phyloP scores from a whole-genome alignment of 1,140 invertebrate species.

The Euwallacea fornicatus region DNA sequence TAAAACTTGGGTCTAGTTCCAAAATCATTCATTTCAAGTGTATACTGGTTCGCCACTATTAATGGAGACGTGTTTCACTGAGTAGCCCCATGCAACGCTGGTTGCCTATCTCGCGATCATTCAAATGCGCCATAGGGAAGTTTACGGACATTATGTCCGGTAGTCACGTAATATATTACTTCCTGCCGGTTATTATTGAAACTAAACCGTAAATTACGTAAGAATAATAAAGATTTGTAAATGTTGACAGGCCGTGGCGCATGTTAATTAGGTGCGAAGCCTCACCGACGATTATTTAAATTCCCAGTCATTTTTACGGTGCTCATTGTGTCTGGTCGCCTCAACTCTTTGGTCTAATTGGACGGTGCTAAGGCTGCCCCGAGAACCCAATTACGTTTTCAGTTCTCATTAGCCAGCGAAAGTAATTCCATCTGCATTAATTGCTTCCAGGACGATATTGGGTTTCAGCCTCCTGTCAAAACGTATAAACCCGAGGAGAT shows the following conservation, averaged over 20 bases:
- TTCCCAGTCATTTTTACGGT: neutral
- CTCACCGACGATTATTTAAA: neutral
- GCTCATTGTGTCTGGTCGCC: neutral
- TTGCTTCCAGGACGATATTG: slow-evolving; percentile 9
- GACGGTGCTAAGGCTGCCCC: neutral
- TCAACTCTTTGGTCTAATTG: neutral
- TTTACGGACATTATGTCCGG: neutral
- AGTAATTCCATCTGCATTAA: slow-evolving; percentile 21
- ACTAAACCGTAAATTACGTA: neutral
- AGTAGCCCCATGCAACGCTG: too few relatives aligned
- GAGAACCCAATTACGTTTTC: slow-evolving; percentile 15
- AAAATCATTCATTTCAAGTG: too few relatives aligned
- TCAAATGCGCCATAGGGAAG: neutral
- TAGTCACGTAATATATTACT: neutral
- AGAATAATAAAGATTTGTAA: slow-evolving; percentile 1
- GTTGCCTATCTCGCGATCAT: too few relatives aligned
- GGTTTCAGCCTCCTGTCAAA: slow-evolving; percentile 25
- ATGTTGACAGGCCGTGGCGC: neutral
- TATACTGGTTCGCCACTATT: too few relatives aligned
- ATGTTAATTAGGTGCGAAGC: neutral
- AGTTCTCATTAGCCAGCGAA: slow-evolving; percentile 23
- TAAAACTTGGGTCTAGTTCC: too few relatives aligned
- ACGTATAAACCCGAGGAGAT: slow-evolving; percentile 3
- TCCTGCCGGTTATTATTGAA: neutral
- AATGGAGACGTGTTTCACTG: too few relatives aligned